Base-by-base conservation (phyloP, 2,888 invertebrate species). In the Melanophora roralis region DNA sequence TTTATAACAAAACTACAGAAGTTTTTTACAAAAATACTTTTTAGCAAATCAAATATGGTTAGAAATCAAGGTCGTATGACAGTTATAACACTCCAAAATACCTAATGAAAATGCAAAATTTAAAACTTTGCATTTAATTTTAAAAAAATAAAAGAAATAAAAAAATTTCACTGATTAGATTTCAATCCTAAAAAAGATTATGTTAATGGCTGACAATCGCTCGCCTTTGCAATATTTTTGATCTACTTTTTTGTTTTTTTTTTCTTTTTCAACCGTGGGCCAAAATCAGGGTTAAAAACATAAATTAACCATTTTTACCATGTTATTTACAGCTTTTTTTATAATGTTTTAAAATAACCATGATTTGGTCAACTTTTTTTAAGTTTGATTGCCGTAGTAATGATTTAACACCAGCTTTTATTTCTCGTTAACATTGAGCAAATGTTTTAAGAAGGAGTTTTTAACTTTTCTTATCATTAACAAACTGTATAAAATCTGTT, bases 241-340 rank as follows among this genome's bases (percentile, higher is more conserved):
- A n/a, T n/a, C n/a, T n/a, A n/a, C n/a, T n/a, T n/a, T n/a, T n/a
- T n/a, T n/a, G n/a, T n/a, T n/a, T n/a, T n/a, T n/a, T n/a, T n/a
- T n/a, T n/a, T n/a, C n/a, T n/a, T n/a, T n/a, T n/a, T n/a, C n/a
- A n/a, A n/a, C n/a, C n/a, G n/a, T n/a, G n/a, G n/a, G n/a, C n/a
- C n/a, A n/a, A n/a, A n/a, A n/a, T n/a, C n/a, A n/a, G n/a, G n/a
- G n/a, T n/a, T n/a, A n/a, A n/a, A n/a, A n/a, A n/a, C n/a, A n/a
- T n/a, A n/a, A n/a, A 38, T 59, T 51, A 14, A 27, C 23, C 7
- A n/a, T 19, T 57, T 9, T 38, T 14, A n/a, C 2, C 19, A 23
- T 40, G 21, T 36, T 7, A 36, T 14, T 40, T 51, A 57, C 73
- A 74, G 73, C 73, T 74, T 65, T n/a, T 65, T 57, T 32, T 27